Base-by-base conservation (phyloP, 2,113 vertebrate species). In the Chionis minor region DNA sequence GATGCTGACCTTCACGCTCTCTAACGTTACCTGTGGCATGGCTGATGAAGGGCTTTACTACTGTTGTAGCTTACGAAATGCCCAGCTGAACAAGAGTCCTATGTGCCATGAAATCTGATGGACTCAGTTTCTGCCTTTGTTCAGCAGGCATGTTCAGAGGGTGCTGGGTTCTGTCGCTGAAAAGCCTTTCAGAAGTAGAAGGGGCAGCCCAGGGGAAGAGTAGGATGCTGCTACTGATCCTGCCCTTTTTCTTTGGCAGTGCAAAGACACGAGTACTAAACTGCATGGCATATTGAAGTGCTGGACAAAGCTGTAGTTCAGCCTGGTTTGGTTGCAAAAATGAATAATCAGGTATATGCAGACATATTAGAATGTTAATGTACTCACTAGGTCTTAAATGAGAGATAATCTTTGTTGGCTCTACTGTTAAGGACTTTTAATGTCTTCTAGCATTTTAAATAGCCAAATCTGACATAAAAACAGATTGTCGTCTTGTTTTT, bases 1-100 rank as follows among this genome's bases (percentile, higher is more conserved):
- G 58, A 88, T 75, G 72, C 47, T 90, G 85, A 88, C 79, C 88
- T 92, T 94, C 71, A 59, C 33, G n/a, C n/a, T 92, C 52, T 89
- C 77, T 91, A 23, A 47, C 56, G 62, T 72, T 90, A 77, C 49
- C 45, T 3, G 1, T 69, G 45, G 44, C 30, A 23, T 54, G 45
- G 65, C 40, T 56, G 52, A 75, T 56, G 52, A 75, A 93, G 66
- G 35, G 40, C 79, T 96, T 92, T 88, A 32, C 65, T 70, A 38
- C 47, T 38, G 6, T 56, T 59, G 26, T 5, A 84, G 49, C 75
- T 71, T 26, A 65, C 59, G 70, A 91, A 94, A 58, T 58, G 22
- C 38, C 45, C 1, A 1, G 49, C 54, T 91, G 81, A 89, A 87
- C 33, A 44, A 5, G 87, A 87, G 61, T 54, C 54, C 65, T 49